These are phyloP conservation scores for Glaucidium brasilianum DNA, from an alignment of 2,113 vertebrate genomes.

Conservation along the genomic window DNA sequence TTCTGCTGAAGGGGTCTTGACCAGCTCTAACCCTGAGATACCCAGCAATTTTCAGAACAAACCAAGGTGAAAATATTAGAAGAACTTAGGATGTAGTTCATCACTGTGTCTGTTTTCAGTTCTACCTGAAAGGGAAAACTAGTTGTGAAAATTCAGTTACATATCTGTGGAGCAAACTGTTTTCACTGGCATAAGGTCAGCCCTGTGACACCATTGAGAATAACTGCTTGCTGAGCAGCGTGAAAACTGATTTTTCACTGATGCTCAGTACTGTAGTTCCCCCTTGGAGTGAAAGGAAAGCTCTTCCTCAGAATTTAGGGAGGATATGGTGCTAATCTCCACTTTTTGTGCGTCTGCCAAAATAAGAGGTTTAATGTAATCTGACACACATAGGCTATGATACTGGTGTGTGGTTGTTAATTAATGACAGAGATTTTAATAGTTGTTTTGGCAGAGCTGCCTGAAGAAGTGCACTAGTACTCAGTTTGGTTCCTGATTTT, in stretches of 20 bases:
- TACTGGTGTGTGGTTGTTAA: not conserved
- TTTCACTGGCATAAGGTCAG: not conserved
- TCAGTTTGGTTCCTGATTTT: not conserved
- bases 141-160: not conserved
- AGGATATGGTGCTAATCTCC: not conserved
- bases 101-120: not conserved
- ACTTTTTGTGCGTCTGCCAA: not conserved
- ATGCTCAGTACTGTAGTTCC: not conserved
- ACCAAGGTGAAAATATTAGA: not conserved
- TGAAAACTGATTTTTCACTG: not conserved
- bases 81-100: not conserved
- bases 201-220: not conserved
- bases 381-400: not conserved
- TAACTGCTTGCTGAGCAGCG: not conserved
- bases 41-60: not conserved
- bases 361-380: not conserved
- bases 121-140: not conserved
- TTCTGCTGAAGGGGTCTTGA: not conserved
- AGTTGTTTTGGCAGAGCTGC: not conserved
- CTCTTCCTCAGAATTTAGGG: not conserved
- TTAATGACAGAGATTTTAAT: not conserved
- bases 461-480: not conserved
- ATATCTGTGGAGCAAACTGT: not conserved
- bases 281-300: not conserved
- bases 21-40: not conserved